These are phyloP conservation scores for Ceriagrion tenellum DNA, from an alignment of 2,888 invertebrate species.

Conservation along the genomic window DNA sequence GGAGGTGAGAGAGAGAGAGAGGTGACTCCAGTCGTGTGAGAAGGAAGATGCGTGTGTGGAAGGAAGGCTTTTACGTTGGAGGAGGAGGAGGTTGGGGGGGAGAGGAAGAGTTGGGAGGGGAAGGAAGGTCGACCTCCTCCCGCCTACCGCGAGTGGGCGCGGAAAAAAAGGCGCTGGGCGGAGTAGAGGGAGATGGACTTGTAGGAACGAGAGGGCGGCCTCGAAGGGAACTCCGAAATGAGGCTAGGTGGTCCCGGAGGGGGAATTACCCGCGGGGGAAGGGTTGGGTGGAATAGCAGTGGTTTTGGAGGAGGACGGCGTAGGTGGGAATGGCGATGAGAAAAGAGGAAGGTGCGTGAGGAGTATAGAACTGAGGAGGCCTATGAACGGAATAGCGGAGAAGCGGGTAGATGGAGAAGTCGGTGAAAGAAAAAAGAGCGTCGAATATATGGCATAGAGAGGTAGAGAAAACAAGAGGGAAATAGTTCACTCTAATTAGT, in stretches of 20 bases:
- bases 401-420: too few relatives aligned
- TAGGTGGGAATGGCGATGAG: neutral
- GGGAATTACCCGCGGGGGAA: neutral
- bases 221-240: neutral
- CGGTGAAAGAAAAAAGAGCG: too few relatives aligned
- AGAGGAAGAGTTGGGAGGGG: neutral
- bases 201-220: neutral
- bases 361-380: too few relatives aligned
- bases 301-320: neutral
- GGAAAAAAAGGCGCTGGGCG: neutral
- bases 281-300: neutral
- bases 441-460: too few relatives aligned
- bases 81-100: neutral
- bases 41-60: too few relatives aligned
- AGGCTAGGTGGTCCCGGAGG: neutral
- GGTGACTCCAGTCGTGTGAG: too few relatives aligned
- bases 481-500: too few relatives aligned
- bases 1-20: neutral
- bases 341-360: neutral
- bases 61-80: neutral
- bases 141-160: neutral
- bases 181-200: neutral
- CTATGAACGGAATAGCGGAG: too few relatives aligned
- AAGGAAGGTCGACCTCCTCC: neutral
- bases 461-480: too few relatives aligned